Evolutionary conservation across 2,888 invertebrate species (phyloP), one percentile per base, ranked within the genome.

Genomic region (Eilema sororculum): DNA sequence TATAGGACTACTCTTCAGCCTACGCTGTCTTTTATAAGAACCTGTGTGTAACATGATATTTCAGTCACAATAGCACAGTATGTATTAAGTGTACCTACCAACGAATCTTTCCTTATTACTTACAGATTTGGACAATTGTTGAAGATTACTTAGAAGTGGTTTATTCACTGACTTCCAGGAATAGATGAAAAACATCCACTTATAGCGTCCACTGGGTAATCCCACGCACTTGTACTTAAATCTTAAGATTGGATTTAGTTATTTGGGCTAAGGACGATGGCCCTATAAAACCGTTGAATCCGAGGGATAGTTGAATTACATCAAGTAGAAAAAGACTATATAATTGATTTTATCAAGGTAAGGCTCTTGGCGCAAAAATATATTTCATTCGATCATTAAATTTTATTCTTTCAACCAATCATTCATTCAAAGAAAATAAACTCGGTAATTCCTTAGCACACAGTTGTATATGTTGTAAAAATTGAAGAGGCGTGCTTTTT

Each of bases 221-320:
- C 41, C 12, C 12, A 25, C 58, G 58, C 20, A 66, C 3, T 58
- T 25, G 30, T 33, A 33, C 22, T 5, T 22, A 12, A 20, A 22
- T 33, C 61, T 61, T 61, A 13, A 3, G 33, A 61, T 61, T 61
- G 52, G 52, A 52, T 52, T 52, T n/a, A n/a, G n/a, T 52, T 52
- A 52, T n/a, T 52, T 52, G 52, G 52, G 52, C 52, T 52, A n/a
- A 52, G n/a, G 20, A 52, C 52, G 4, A 52, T 52, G n/a, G n/a
- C 52, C n/a, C 52, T n/a, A 52, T 52, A 20, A 52, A 46, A 46
- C n/a, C 52, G 52, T n/a, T 20, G n/a, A 52, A 8, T 20, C 52
- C 2, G 52, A 8, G 9, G 52, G 52, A n/a, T n/a, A 52, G n/a
- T 52, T 52, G 20, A 52, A 52, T 52, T 52, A 52, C 52, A 5